Percentiles rank a stretch among this genome's conserved stretches.
Conservation (phyloP, 2,797 vertebrate genomes). For the Anisognathus igniventris region DNA sequence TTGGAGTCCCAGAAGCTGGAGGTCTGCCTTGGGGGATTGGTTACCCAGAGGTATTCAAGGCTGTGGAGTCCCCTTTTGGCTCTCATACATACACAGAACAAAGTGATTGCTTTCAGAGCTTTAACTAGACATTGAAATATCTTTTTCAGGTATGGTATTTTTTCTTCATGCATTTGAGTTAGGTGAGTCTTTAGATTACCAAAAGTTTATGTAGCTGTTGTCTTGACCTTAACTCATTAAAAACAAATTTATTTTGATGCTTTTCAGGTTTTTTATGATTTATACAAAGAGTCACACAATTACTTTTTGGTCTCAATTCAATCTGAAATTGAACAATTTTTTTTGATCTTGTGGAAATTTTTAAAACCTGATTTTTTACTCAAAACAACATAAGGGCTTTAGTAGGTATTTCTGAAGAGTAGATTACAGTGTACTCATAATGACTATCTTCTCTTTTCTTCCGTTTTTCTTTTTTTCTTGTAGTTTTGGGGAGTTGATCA, state of each 20-base stretch:
- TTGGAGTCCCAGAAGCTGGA: not conserved
- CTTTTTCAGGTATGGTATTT: not conserved
- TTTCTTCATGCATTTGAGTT: not conserved
- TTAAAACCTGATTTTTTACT: not conserved
- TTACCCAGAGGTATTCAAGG: not conserved
- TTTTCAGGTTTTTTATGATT: not conserved
- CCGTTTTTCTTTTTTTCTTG: not conserved
- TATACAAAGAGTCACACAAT: not conserved
- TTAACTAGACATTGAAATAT: not conserved
- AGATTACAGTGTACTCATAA: not conserved
- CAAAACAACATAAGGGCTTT: not conserved
- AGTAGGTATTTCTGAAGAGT: not conserved
- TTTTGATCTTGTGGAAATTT: not conserved
- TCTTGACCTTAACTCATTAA: not conserved
- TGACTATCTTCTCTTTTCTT: not conserved
- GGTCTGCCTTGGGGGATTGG: fast-evolving
- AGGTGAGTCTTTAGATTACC: not conserved
- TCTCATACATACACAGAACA: not conserved
- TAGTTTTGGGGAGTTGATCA: not conserved
- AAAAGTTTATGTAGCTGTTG: not conserved
- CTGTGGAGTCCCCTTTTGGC: not conserved
- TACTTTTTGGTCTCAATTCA: not conserved
- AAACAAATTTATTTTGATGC: not conserved
- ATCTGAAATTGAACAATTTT: not conserved
- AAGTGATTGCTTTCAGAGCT: not conserved